Evolutionary conservation across 2,888 invertebrate genomes (phyloP).

Genomic region (Chironomus tentans): DNA sequence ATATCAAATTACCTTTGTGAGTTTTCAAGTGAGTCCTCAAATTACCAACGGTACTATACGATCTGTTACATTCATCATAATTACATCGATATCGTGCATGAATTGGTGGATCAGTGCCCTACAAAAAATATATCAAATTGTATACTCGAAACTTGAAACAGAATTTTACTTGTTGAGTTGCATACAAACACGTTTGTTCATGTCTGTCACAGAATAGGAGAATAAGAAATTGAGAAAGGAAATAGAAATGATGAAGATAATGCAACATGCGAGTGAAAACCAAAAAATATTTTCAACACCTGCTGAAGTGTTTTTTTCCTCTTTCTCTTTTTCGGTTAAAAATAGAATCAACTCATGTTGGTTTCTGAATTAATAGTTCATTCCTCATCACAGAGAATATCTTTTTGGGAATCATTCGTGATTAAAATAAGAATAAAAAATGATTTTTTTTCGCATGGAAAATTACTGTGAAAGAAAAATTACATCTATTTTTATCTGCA

Average conservation of each 20-base stretch:
- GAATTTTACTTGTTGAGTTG: neutral
- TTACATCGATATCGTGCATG: conserved; percentile 72
- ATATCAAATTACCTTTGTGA: conserved; percentile 55
- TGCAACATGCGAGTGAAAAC: conserved; percentile 7
- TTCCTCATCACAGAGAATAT: neutral
- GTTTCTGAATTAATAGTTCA: neutral
- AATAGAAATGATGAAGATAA: neutral
- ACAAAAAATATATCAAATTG: conserved; percentile 35
- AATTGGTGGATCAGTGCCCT: conserved; percentile 46
- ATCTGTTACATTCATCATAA: conserved; percentile 76
- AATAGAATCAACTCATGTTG: neutral
- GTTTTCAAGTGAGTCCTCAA: conserved; percentile 91
- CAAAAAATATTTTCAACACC: neutral
- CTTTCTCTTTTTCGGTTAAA: neutral
- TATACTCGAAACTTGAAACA: conserved; percentile 35
- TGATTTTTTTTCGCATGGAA: neutral
- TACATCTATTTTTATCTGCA: neutral
- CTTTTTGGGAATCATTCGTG: neutral
- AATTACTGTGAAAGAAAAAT: neutral
- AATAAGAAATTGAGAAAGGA: neutral
- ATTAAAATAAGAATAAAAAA: neutral
- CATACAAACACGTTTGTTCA: too few species aligned
- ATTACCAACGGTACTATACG: conserved; percentile 90
- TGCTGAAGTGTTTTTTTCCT: neutral
- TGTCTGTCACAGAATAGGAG: too few species aligned